phyloP scores from a whole-genome alignment of 2,888 invertebrate species.

The Capitulum mitella region DNA sequence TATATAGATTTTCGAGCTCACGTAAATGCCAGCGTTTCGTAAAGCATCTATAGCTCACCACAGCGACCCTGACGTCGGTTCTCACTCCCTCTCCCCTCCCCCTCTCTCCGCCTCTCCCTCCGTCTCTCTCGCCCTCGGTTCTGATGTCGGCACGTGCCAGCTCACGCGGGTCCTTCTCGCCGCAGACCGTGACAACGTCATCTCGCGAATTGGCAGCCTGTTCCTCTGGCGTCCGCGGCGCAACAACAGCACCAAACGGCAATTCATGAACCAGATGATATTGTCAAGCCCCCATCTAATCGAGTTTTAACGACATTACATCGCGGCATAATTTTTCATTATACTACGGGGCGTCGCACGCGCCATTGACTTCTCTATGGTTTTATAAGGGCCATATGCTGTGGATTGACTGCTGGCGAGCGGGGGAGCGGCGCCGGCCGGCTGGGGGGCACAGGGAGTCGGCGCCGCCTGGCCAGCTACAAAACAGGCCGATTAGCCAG shows the following conservation, averaged over 20 bases:
- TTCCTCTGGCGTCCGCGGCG: background rate
- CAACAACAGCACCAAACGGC: constrained; percentile 3
- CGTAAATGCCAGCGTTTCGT: too few relatives aligned
- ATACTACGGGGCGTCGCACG: background rate
- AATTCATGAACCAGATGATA: constrained; percentile 18
- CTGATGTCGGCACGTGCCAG: background rate
- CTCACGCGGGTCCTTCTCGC: background rate
- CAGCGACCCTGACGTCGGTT: too few relatives aligned
- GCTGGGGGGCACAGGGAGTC: too few relatives aligned
- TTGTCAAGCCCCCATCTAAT: constrained; percentile 24
- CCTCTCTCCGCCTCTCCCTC: too few relatives aligned
- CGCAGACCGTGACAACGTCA: too few relatives aligned
- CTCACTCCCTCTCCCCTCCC: too few relatives aligned
- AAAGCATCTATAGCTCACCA: too few relatives aligned
- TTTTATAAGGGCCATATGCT: constrained; percentile 21
- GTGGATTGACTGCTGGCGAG: background rate
- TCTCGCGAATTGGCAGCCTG: too few relatives aligned
- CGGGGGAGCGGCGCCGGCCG: too few relatives aligned
- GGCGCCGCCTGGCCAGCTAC: background rate
- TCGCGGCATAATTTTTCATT: constrained; percentile 4
- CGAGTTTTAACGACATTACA: constrained; percentile 22
- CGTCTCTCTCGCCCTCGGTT: too few relatives aligned
- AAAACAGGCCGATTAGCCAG: background rate
- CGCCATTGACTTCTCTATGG: constrained; percentile 4
- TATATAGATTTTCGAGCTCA: too few relatives aligned